Evolutionary conservation across 2,797 vertebrate genomes (phyloP).

Genomic region (Sebastes vulpes): DNA sequence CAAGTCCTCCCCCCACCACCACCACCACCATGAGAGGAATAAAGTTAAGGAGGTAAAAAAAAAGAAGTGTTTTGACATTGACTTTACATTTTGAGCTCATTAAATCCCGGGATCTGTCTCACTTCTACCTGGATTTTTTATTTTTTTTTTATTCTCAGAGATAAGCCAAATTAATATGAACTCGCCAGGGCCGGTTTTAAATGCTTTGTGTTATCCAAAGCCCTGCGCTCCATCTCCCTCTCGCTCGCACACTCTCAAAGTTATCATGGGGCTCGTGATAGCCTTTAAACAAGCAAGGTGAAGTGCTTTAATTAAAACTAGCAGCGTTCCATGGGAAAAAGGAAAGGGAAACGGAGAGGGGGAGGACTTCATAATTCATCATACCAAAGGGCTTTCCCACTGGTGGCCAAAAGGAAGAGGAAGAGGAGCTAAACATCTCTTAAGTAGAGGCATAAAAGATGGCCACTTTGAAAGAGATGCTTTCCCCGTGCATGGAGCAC

Average conservation of each 20-base stretch:
- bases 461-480: constrained; percentile 57
- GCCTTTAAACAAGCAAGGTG: constrained; percentile 89
- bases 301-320: constrained; percentile 89
- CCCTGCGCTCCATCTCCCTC: constrained; percentile 79
- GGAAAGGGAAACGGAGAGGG: constrained; percentile 67
- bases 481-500: constrained; percentile 3
- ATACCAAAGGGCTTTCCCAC: constrained; percentile 72
- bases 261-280: constrained; percentile 88
- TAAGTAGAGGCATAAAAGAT: constrained; percentile 64
- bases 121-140: constrained; percentile 85
- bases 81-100: constrained; percentile 88
- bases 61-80: constrained; percentile 83
- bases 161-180: constrained; percentile 91
- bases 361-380: constrained; percentile 83
- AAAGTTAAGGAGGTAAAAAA: constrained; percentile 59
- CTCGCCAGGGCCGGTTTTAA: constrained; percentile 85
- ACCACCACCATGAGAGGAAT: constrained; percentile 13
- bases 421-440: constrained; percentile 68
- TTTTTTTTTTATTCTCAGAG: constrained; percentile 70
- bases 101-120: constrained; percentile 87
- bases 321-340: constrained; percentile 77
- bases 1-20: constrained; percentile 68
- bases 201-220: constrained; percentile 88
- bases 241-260: constrained; percentile 71
- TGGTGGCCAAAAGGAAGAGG: constrained; percentile 58